These are phyloP conservation scores for Clarias macrocephalus DNA, from an alignment of 2,113 vertebrate genomes.

Conservation along the genomic window DNA sequence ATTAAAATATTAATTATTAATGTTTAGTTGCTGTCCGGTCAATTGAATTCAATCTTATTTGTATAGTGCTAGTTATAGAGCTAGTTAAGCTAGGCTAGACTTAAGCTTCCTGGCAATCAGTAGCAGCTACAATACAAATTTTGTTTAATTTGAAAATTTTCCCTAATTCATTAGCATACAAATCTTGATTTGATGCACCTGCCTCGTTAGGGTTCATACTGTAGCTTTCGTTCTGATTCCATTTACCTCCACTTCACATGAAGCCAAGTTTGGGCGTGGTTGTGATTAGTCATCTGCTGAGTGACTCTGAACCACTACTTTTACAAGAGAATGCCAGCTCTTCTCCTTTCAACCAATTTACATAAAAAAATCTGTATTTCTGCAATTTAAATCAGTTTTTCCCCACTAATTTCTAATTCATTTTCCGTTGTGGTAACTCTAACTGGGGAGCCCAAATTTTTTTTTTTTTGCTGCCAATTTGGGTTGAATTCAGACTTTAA, in stretches of 20 bases:
- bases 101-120: neutral
- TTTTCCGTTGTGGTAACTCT: too few species aligned
- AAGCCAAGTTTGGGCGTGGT: neutral
- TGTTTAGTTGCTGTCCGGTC: neutral
- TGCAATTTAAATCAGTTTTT: neutral
- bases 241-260: neutral
- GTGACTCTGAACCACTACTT: neutral
- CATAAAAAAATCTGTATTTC: neutral
- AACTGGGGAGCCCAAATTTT: neutral
- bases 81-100: neutral
- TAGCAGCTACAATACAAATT: neutral
- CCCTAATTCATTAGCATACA: neutral
- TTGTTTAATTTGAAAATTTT: neutral
- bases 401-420: neutral
- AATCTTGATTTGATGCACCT: neutral
- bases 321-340: neutral
- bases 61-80: too few species aligned
- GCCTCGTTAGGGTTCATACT: neutral
- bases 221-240: neutral
- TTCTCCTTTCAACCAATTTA: neutral
- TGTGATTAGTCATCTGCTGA: neutral
- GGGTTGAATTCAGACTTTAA: neutral
- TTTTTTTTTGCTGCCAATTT: neutral
- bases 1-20: too few species aligned
- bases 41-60: too few species aligned